Conservation (phyloP, 2,888 invertebrate genomes). For the Conomelus anceps region DNA sequence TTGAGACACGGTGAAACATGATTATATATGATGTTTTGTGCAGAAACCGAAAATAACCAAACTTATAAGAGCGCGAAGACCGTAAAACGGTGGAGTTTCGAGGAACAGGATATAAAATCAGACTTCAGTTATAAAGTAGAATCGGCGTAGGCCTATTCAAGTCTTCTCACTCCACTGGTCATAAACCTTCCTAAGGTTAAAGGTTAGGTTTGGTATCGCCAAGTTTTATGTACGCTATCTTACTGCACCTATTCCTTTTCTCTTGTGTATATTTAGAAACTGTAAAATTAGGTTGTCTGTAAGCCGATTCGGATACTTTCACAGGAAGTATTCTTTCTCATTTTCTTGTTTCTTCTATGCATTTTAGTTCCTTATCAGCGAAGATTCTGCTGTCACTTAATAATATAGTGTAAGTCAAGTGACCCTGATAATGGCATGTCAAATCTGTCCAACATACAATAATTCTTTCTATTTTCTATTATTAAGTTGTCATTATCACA, state of each 20-base stretch:
- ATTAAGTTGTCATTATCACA: no score
- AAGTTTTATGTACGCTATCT: not conserved
- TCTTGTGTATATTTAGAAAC: no score
- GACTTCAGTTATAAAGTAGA: not conserved
- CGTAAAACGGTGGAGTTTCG: not conserved
- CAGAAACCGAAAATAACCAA: not conserved
- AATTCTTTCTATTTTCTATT: no score
- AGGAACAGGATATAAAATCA: not conserved
- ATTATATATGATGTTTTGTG: not conserved
- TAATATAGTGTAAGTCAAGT: no score
- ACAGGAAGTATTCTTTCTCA: no score
- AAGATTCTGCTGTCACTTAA: no score
- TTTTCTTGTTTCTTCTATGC: no score
- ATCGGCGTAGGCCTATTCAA: not conserved
- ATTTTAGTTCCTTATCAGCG: no score
- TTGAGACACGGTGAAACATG: not conserved
- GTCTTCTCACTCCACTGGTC: not conserved
- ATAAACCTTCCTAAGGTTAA: not conserved
- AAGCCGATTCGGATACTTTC: not conserved
- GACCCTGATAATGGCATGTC: no score
- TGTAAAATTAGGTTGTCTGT: not conserved
- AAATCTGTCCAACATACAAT: no score
- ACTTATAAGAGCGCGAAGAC: not conserved
- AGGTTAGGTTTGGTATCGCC: not conserved
- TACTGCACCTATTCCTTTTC: not conserved